These are phyloP conservation scores for Caranx melampygus DNA, from an alignment of 2,113 vertebrate genomes.

Conservation along the genomic window DNA sequence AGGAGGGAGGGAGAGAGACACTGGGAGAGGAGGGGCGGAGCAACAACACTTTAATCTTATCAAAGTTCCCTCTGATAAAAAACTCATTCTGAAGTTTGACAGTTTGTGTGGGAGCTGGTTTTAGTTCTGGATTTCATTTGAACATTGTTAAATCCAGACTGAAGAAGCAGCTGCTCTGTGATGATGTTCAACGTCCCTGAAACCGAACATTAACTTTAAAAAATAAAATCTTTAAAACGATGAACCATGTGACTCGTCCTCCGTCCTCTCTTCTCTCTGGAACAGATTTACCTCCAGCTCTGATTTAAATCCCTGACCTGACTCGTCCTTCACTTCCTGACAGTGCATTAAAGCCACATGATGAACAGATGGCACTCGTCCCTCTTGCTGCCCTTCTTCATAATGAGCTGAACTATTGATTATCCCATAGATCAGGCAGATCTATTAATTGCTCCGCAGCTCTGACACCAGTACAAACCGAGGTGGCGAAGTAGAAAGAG, in stretches of 20 bases:
- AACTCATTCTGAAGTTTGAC: too few species aligned
- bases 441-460: background rate
- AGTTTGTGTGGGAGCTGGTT: too few species aligned
- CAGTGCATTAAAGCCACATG: background rate
- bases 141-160: too few species aligned
- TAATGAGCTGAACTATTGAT: conserved; percentile 21
- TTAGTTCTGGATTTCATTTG: too few species aligned
- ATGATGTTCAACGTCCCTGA: too few species aligned
- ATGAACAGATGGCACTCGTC: background rate
- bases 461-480: background rate
- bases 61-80: too few species aligned
- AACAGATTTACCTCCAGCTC: background rate
- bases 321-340: background rate
- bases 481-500: background rate
- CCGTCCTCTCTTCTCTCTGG: background rate
- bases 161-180: too few species aligned
- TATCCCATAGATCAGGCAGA: background rate
- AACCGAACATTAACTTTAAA: background rate
- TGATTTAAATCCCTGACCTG: background rate
- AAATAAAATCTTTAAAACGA: background rate
- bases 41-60: too few species aligned
- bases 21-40: too few species aligned
- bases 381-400: background rate
- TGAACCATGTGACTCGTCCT: background rate
- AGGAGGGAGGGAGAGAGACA: too few species aligned